Percentiles rank a stretch among this genome's conserved stretches.
Conservation (phyloP, 2,888 invertebrate species). For the Eupithecia subumbrata region DNA sequence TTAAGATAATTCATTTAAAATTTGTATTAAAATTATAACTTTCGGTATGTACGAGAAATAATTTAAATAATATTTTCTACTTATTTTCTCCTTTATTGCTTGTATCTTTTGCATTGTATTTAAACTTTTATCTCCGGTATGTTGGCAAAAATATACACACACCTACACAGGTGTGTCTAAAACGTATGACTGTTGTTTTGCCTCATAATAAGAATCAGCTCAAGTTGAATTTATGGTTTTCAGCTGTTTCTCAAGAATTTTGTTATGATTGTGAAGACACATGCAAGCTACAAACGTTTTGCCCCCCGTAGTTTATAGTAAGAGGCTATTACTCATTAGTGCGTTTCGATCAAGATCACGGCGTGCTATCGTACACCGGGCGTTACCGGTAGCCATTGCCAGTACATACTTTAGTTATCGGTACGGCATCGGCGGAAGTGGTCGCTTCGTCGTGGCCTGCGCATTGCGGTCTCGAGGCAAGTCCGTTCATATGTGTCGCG, state of each 20-base stretch:
- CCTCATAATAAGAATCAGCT: neutral
- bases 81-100: conserved; percentile 17
- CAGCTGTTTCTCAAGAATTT: neutral
- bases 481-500: conserved; percentile 57
- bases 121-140: conserved; percentile 7
- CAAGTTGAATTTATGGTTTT: neutral
- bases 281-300: neutral
- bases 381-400: neutral
- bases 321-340: conserved; percentile 10
- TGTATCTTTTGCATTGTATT: conserved; percentile 7
- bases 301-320: neutral
- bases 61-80: conserved; percentile 17
- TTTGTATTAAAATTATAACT: neutral
- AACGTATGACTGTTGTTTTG: neutral
- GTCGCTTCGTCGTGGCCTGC: conserved; percentile 53
- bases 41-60: conserved; percentile 12
- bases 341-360: conserved; percentile 47
- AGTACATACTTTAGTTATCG: conserved; percentile 58
- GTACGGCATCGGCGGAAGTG: conserved; percentile 70
- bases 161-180: neutral
- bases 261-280: neutral
- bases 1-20: neutral
- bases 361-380: conserved; percentile 43
- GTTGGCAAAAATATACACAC: neutral
- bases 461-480: conserved; percentile 51